Evolutionary conservation across 2,888 invertebrate species (phyloP).

Genomic region (Germaria angustata): DNA sequence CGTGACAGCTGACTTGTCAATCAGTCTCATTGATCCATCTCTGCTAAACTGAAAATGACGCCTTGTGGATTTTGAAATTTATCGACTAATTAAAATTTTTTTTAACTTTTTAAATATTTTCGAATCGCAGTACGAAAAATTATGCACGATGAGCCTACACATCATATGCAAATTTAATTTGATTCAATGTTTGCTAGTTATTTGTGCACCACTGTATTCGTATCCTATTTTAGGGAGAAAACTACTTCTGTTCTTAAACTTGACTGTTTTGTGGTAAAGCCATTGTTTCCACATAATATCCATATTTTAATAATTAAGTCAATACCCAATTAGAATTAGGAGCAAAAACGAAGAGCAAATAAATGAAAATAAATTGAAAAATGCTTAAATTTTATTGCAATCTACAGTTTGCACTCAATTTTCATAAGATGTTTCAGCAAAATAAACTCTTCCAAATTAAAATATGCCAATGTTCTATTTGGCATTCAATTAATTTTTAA

Average conservation of each 20-base stretch:
- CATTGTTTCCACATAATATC: slow-evolving; percentile 15
- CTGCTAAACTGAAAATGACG: no score
- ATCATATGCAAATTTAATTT: no score
- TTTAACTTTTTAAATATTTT: no score
- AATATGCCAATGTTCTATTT: slow-evolving; percentile 27
- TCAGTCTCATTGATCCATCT: no score
- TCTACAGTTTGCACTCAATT: background rate
- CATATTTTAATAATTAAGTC: slow-evolving; percentile 49
- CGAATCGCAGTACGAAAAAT: no score
- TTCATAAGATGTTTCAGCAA: background rate
- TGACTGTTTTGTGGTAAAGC: slow-evolving; percentile 47
- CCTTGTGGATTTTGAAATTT: no score
- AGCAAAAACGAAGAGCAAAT: slow-evolving; percentile 2
- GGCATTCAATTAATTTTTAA: slow-evolving; percentile 33
- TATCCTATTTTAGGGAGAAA: background rate
- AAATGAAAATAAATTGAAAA: slow-evolving; percentile 1
- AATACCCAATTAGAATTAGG: slow-evolving; percentile 27
- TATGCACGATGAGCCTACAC: no score
- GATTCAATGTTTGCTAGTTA: background rate
- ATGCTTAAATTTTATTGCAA: background rate
- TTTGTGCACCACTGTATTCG: background rate
- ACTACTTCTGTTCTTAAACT: slow-evolving; percentile 18
- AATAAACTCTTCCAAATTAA: background rate
- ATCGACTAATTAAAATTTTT: no score
- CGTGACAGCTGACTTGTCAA: no score